A percentile compares a stretch with the other conserved stretches of the same genome.
Conservation (phyloP, 2,113 vertebrate genomes). For the Alethe castanea region DNA sequence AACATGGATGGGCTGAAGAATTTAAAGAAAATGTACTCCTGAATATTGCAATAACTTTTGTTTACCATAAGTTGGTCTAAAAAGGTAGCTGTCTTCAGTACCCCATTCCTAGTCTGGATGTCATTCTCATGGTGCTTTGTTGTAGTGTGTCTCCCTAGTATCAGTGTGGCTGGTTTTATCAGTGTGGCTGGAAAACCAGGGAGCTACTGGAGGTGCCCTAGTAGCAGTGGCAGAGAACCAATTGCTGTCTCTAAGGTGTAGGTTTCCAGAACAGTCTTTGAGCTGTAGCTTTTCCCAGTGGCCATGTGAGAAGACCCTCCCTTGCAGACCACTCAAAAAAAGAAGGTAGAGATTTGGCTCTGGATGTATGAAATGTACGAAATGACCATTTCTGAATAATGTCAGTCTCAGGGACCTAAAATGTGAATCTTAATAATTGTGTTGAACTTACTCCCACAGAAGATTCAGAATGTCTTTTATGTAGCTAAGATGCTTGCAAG, state of each 20-base stretch:
- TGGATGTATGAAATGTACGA: not conserved
- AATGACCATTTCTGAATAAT: not conserved
- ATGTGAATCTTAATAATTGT: not conserved
- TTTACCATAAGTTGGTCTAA: conserved; percentile 1
- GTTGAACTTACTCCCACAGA: not conserved
- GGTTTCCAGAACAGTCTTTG: not conserved
- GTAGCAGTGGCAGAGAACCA: not conserved
- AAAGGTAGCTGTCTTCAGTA: not conserved
- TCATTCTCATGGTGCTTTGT: not conserved
- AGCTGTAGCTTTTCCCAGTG: not conserved
- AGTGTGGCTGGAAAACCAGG: not conserved
- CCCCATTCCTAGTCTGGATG: not conserved
- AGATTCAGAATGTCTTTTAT: not conserved
- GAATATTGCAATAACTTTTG: not conserved
- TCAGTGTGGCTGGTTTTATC: not conserved
- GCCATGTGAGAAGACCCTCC: not conserved
- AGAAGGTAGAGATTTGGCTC: not conserved
- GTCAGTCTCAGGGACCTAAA: not conserved
- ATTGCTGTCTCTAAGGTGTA: fast-evolving
- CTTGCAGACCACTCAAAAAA: not conserved
- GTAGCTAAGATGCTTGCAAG: not conserved
- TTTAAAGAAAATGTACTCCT: not conserved
- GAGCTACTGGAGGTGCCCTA: not conserved
- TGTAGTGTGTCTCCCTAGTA: not conserved
- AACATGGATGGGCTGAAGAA: not conserved